These are phyloP conservation scores for Actinostola sp. DNA, from an alignment of 92 coral and sea anemone species.

Conservation along the genomic window DNA sequence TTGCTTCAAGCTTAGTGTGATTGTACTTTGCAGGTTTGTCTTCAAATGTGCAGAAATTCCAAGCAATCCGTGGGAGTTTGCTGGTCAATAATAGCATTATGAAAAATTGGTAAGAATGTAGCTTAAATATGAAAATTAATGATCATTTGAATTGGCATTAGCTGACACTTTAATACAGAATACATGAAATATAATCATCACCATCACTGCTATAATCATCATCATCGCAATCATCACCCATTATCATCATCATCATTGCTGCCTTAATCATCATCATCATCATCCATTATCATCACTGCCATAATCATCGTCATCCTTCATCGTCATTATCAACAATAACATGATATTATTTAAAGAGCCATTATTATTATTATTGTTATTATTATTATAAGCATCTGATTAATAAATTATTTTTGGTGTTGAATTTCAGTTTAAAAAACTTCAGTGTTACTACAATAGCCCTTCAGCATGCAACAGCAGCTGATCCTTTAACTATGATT, in stretches of 20 bases:
- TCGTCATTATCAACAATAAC: too few relatives aligned
- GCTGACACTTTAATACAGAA: too few relatives aligned
- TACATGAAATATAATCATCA: too few relatives aligned
- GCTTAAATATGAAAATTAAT: neutral
- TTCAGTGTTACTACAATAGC: slow-evolving; percentile 23
- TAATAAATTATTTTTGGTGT: neutral
- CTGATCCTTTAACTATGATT: slow-evolving; percentile 44
- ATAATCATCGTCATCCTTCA: too few relatives aligned
- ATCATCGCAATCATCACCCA: too few relatives aligned
- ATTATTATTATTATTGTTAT: neutral
- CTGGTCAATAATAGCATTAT: slow-evolving; percentile 36
- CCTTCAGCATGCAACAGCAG: slow-evolving; percentile 19
- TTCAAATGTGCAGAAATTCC: slow-evolving; percentile 51
- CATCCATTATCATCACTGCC: too few relatives aligned
- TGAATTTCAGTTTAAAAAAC: slow-evolving; percentile 13
- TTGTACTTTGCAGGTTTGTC: slow-evolving; percentile 17
- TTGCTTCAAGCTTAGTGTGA: neutral
- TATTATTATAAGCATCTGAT: neutral
- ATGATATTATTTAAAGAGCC: too few relatives aligned
- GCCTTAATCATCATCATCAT: too few relatives aligned
- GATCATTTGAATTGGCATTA: too few relatives aligned
- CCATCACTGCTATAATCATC: too few relatives aligned
- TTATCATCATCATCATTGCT: too few relatives aligned
- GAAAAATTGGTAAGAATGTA: slow-evolving; percentile 54
- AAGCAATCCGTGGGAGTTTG: slow-evolving; percentile 38